Evolutionary conservation across 2,888 invertebrate species (phyloP).

Genomic region (Tanypteryx hageni): DNA sequence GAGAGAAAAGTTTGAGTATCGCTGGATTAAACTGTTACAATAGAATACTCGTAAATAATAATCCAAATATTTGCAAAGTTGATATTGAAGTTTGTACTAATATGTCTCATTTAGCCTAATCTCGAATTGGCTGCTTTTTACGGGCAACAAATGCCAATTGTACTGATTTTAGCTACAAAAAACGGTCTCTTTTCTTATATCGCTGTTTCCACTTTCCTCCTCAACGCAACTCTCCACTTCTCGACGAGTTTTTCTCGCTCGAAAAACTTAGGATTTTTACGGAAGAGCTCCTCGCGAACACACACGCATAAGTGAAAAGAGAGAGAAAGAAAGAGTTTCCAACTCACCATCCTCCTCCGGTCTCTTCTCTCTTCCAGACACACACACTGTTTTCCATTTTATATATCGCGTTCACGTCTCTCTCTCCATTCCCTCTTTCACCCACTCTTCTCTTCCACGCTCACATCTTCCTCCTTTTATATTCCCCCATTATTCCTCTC

Average conservation of each 20-base stretch:
- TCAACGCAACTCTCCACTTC: neutral
- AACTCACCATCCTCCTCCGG: neutral
- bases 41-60: too few relatives aligned
- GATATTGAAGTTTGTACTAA: too few relatives aligned
- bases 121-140: neutral
- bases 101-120: neutral
- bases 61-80: too few relatives aligned
- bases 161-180: neutral
- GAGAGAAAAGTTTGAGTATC: too few relatives aligned
- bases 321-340: neutral
- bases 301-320: neutral
- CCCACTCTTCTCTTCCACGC: neutral
- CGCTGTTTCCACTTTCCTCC: neutral
- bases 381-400: neutral
- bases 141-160: neutral
- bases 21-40: too few relatives aligned
- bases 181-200: neutral
- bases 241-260: neutral
- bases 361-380: neutral
- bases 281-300: neutral
- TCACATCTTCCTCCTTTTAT: constrained; percentile 45
- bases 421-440: neutral
- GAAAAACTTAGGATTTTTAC: neutral
- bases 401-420: neutral
- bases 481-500: neutral